Evolutionary conservation across 2,888 invertebrate genomes (phyloP), one percentile per base, ranked within the genome.

Genomic region (Harpalus rubripes): DNA sequence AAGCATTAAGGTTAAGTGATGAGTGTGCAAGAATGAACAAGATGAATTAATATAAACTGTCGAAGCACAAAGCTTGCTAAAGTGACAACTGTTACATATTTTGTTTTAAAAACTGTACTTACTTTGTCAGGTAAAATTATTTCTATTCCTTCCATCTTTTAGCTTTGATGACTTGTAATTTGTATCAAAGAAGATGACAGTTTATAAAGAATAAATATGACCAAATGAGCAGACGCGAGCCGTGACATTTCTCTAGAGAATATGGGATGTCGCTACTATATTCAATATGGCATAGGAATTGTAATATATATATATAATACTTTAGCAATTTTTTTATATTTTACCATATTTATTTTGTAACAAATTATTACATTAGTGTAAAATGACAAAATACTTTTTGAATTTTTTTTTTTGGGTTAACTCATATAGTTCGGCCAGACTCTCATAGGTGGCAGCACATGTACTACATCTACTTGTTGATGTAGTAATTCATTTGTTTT

Each of bases 111-210:
- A 63, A 63, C 44, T 78, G 88, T 87, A 89, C 89, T 91, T 92
- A 97, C 97, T 93, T 96, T 97, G 90, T 97, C 97, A 7, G 95
- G 94, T 85, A 96, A 90, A 90, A 95, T 93, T 87, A 96, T 94
- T 86, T 96, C 96, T 88, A 96, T 95, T 92, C 96, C 96, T 92
- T 96, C 96, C 96, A 97, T 96, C 90, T 83, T 87, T 85, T 81
- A 41, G 85, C 41, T 59, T 78, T 86, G 87, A 88, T 89, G 88
- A 89, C 88, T 88, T 88, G 88, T 88, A 86, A 86, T 86, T 86
- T 86, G 72, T 83, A 61, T 58, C 78, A 78, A 78, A 18, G 74
- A 58, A 80, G 61, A 39, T 80, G 80, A 80, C 59, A 61, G 80
- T 61, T 80, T 80, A 26, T 58, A 56, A 58, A 78, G 58, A 78